Evolutionary conservation across 2,113 vertebrate species (phyloP).

Genomic region (Gopherus evgoodei): DNA sequence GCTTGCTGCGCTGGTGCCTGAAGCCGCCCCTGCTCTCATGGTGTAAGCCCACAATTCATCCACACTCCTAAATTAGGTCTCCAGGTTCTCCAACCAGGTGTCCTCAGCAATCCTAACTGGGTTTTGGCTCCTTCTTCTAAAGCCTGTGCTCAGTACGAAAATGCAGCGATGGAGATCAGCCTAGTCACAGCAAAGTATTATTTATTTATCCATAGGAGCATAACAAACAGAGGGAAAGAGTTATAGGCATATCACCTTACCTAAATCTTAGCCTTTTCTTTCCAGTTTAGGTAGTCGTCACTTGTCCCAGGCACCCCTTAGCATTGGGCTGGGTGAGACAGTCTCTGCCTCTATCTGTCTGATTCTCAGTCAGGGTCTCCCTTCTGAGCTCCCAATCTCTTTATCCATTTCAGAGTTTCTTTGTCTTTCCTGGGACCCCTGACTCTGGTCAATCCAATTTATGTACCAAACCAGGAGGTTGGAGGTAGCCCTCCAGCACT

Average conservation of each 20-base stretch:
- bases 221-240: background rate
- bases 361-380: background rate
- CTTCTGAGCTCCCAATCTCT: background rate
- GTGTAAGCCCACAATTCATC: background rate
- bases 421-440: background rate
- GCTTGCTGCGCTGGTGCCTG: too few species aligned
- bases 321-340: background rate
- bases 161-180: background rate
- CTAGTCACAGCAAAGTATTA: background rate
- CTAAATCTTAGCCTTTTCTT: background rate
- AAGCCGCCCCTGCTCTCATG: background rate
- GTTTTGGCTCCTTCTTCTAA: background rate
- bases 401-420: background rate
- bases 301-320: background rate
- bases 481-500: background rate
- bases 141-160: background rate
- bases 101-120: background rate
- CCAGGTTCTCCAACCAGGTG: accelerated
- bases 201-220: background rate
- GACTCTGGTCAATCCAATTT: background rate
- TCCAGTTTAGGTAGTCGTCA: too few species aligned
- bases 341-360: background rate
- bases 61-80: background rate
- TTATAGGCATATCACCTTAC: background rate
- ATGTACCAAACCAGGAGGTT: background rate